phyloP scores from a whole-genome alignment of 2,888 invertebrate genomes.

The Alcis repandata region DNA sequence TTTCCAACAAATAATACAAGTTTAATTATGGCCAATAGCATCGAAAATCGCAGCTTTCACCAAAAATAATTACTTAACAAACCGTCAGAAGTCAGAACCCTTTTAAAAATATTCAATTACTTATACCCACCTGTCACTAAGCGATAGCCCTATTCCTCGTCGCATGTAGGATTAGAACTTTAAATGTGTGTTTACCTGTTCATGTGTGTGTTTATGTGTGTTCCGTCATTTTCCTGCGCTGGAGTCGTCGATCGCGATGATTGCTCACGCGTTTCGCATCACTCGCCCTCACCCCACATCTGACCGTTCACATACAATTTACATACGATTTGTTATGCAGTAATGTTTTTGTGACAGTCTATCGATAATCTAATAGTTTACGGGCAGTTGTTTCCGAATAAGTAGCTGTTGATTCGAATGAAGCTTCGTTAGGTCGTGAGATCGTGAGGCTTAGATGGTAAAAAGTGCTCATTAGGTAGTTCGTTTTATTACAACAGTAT shows the following conservation, averaged over 20 bases:
- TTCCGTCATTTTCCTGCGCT: conserved; percentile 81
- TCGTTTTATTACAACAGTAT: no score
- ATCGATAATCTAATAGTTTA: conserved; percentile 73
- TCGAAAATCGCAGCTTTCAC: background rate
- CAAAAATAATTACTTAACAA: background rate
- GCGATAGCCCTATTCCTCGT: conserved; percentile 40
- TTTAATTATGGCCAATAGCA: no score
- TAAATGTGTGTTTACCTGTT: conserved; percentile 48
- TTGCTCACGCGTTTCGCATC: conserved; percentile 86
- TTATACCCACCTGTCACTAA: conserved; percentile 21
- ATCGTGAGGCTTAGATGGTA: background rate
- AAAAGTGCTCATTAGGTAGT: no score
- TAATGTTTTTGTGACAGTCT: conserved; percentile 67
- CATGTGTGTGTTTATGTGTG: conserved; percentile 70
- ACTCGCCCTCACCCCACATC: conserved; percentile 78
- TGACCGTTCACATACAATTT: conserved; percentile 81
- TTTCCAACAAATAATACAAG: no score
- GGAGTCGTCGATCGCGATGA: conserved; percentile 82
- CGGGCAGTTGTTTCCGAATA: conserved; percentile 48
- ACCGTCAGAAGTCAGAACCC: background rate
- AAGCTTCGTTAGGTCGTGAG: conserved; percentile 1
- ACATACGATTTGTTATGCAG: conserved; percentile 76
- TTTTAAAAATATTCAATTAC: background rate
- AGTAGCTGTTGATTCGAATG: conserved; percentile 43
- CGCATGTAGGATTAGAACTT: conserved; percentile 34